phyloP scores from a whole-genome alignment of 2,888 invertebrate genomes.

The Dorcus hopei region DNA sequence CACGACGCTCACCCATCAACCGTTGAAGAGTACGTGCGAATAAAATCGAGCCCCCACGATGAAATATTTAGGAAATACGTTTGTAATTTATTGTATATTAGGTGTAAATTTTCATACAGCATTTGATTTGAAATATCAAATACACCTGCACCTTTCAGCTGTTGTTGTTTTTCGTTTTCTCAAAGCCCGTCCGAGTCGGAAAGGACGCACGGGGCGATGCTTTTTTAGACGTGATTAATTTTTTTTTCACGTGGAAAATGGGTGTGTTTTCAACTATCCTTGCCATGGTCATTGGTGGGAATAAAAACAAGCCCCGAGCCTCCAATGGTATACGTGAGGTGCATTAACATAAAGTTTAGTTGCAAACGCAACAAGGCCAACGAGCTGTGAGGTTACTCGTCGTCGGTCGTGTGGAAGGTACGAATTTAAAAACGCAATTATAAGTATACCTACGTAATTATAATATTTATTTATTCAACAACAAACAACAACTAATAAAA shows the following conservation, averaged over 20 bases:
- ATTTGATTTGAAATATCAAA: neutral
- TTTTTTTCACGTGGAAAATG: neutral
- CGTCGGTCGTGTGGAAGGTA: too few species aligned
- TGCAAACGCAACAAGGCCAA: too few species aligned
- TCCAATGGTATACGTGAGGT: constrained; percentile 25
- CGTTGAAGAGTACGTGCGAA: neutral
- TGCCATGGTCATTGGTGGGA: constrained; percentile 31
- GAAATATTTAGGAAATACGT: constrained; percentile 20
- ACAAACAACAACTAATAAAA: too few species aligned
- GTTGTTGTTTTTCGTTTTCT: neutral
- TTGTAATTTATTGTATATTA: constrained; percentile 37
- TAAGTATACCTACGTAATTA: too few species aligned
- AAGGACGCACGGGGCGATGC: neutral
- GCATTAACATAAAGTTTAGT: constrained; percentile 10
- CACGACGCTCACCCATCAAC: neutral
- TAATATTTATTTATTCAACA: too few species aligned
- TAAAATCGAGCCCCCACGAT: neutral
- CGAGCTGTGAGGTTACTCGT: too few species aligned
- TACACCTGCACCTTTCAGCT: neutral
- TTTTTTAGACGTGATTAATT: neutral
- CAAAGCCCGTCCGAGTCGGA: neutral
- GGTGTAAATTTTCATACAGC: constrained; percentile 37
- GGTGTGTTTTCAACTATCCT: constrained; percentile 1
- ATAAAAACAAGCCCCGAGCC: constrained; percentile 30
- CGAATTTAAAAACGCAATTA: too few species aligned